Evolutionary conservation across 2,797 vertebrate genomes (phyloP).

Genomic region (Crocidura indochinensis): DNA sequence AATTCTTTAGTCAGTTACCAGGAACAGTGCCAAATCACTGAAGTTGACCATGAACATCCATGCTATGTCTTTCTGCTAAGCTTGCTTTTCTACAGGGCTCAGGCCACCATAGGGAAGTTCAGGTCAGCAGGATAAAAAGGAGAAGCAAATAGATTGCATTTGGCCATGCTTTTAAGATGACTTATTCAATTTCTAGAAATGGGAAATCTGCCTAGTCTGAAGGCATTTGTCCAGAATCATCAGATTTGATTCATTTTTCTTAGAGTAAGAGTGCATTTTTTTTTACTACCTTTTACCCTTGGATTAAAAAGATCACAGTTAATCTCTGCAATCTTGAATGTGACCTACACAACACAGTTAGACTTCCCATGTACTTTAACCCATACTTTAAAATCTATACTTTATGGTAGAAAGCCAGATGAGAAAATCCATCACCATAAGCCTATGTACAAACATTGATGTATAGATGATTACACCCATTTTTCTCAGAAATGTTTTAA

Average conservation of each 20-base stretch:
- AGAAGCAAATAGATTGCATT: slow-evolving; percentile 84
- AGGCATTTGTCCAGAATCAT: slow-evolving; percentile 58
- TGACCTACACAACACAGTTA: not conserved
- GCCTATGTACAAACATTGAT: not conserved
- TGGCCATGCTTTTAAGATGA: slow-evolving; percentile 87
- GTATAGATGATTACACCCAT: not conserved
- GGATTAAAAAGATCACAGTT: not conserved
- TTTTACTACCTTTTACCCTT: slow-evolving; percentile 54
- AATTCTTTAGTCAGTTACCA: not conserved
- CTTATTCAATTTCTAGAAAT: slow-evolving; percentile 86
- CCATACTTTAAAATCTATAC: not conserved
- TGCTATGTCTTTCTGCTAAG: not conserved
- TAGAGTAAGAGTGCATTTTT: not conserved
- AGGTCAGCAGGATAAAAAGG: slow-evolving; percentile 74
- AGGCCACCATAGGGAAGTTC: slow-evolving; percentile 64
- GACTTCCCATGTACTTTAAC: not conserved
- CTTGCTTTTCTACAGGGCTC: slow-evolving; percentile 32
- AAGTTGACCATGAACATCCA: not conserved
- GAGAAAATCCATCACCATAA: not conserved
- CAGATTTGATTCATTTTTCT: slow-evolving; percentile 47
- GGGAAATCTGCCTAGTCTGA: slow-evolving; percentile 71
- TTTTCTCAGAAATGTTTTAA: not conserved
- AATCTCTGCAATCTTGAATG: not conserved
- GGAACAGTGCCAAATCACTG: not conserved
- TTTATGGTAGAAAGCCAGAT: not conserved